Conservation (phyloP, 2,113 vertebrate genomes). For the Malaclemys terrapin region DNA sequence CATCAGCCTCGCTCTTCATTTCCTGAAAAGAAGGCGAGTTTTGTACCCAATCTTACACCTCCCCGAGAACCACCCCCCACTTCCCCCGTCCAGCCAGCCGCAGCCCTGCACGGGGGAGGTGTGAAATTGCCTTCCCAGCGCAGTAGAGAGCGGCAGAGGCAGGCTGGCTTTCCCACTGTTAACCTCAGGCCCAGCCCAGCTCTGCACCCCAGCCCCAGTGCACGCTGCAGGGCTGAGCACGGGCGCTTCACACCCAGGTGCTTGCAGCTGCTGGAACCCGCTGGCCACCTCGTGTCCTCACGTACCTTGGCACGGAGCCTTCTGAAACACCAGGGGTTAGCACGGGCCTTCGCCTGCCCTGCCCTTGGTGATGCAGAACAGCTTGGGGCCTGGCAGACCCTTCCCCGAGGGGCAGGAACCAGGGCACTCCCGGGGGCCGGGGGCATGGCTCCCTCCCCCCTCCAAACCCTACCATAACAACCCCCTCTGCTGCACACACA, state of each 20-base stretch:
- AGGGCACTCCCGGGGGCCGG: too few relatives aligned
- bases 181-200: not conserved
- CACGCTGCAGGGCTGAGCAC: not conserved
- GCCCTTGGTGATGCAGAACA: not conserved
- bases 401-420: not conserved
- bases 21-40: not conserved
- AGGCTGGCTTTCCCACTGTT: not conserved
- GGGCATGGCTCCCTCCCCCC: too few relatives aligned
- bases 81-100: not conserved
- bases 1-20: not conserved
- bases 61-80: not conserved
- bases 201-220: not conserved
- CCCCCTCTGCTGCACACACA: too few relatives aligned
- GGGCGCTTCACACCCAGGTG: rapidly evolving
- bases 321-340: too few relatives aligned
- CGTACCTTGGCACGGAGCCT: not conserved
- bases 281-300: not conserved
- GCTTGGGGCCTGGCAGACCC: not conserved
- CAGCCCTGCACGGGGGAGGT: not conserved
- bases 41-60: not conserved
- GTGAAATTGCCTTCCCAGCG: not conserved
- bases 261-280: not conserved
- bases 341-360: too few relatives aligned
- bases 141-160: not conserved
- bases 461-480: too few relatives aligned